Conservation (phyloP, 37 sponge, comb jelly and placozoan species). For the Chondrosia reniformis region DNA sequence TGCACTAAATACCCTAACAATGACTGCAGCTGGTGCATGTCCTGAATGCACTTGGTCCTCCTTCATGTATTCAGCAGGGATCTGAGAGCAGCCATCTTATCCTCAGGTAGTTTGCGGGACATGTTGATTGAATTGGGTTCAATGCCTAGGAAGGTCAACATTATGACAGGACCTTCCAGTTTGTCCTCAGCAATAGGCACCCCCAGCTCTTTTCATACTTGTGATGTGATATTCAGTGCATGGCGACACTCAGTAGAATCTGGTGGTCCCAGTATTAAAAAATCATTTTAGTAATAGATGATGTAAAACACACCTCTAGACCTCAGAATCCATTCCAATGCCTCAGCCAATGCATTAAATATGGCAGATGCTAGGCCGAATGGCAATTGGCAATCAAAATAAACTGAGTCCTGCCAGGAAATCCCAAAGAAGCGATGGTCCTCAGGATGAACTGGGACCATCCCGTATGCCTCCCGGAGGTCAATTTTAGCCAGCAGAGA, state of each 20-base stretch:
- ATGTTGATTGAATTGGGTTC: neutral
- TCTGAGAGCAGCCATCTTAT: neutral
- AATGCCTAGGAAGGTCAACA: slow-evolving; percentile 7
- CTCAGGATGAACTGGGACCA: slow-evolving; percentile 1
- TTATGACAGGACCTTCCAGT: neutral
- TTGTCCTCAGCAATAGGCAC: slow-evolving; percentile 11
- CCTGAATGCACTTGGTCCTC: neutral
- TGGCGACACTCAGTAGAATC: neutral
- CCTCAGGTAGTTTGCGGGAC: neutral
- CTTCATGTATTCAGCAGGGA: neutral
- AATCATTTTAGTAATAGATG: slow-evolving; percentile 2
- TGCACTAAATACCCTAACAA: slow-evolving; percentile 13
- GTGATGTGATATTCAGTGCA: neutral
- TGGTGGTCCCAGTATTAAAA: slow-evolving; percentile 4
- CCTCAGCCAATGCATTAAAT: slow-evolving; percentile 7
- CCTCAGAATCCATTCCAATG: slow-evolving; percentile 14
- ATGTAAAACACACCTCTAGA: neutral
- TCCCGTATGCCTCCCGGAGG: neutral
- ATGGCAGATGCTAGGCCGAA: slow-evolving; percentile 19
- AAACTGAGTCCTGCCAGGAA: slow-evolving; percentile 6
- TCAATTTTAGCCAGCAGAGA: slow-evolving; percentile 11
- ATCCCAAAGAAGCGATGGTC: slow-evolving; percentile 6
- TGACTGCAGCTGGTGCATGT: neutral
- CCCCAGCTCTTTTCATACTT: neutral
- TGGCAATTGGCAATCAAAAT: slow-evolving; percentile 9